These are phyloP conservation scores for Mustela lutreola DNA, from an alignment of 2,113 vertebrate species.

Conservation along the genomic window DNA sequence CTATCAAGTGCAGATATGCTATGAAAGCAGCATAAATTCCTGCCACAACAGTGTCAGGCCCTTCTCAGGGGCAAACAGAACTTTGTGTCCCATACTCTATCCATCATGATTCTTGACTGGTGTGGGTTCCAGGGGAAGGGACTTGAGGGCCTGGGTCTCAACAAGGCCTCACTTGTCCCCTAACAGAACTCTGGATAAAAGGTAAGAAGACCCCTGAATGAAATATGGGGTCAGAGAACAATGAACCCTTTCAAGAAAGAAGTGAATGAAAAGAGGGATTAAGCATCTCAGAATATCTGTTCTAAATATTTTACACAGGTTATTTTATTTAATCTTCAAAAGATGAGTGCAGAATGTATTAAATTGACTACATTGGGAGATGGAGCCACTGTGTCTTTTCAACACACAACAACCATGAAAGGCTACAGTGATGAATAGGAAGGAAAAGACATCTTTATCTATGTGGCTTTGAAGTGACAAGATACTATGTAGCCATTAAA, in stretches of 20 bases:
- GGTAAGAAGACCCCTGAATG: not conserved
- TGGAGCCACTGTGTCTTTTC: not conserved
- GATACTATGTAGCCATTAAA: not conserved
- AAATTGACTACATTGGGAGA: not conserved
- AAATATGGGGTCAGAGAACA: not conserved
- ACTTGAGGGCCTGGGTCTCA: not conserved
- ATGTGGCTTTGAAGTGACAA: not conserved
- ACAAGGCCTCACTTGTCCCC: not conserved
- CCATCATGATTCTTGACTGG: not conserved
- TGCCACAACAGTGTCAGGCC: not conserved
- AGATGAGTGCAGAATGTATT: not conserved
- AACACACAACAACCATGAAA: not conserved
- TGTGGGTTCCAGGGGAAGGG: not conserved
- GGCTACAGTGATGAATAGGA: not conserved
- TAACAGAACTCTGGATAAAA: not conserved
- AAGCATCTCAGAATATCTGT: not conserved
- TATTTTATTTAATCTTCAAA: not conserved
- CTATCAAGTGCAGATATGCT: not conserved
- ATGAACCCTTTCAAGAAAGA: no score
- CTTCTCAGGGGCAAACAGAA: not conserved
- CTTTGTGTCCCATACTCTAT: not conserved
- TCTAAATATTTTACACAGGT: not conserved
- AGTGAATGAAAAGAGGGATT: not conserved
- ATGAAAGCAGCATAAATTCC: not conserved
- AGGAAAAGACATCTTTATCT: not conserved